Base-by-base conservation (phyloP, 2,888 invertebrate genomes). In the Allacma fusca region DNA sequence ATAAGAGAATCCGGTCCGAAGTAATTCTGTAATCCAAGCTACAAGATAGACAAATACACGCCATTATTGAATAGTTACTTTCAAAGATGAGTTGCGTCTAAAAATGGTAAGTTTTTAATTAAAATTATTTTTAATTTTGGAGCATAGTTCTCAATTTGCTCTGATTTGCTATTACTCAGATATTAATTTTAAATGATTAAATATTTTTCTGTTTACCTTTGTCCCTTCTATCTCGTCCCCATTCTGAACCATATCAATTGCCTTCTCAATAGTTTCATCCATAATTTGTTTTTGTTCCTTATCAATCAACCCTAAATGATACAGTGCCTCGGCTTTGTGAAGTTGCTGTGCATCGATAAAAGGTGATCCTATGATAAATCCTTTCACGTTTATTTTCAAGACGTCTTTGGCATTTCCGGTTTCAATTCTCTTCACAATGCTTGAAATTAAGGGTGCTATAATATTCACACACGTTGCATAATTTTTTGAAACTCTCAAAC, bases 281-380 rank as follows among this genome's bases (percentile, higher is more conserved):
- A 86, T 76, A 89, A 89, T 1, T 21, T 57, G 4, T 16, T 21
- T 19, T 21, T 57, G n/a, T 4, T 57, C 19, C 13, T 57, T 87
- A 86, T 92, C 92, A 79, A 92, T 88, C 23, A 93, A 87, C 0
- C 94, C 94, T 73, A 92, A 87, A 85, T 94, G 92, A 85, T 93
- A 93, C 73, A 94, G 88, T 86, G 93, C 94, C 85, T 93, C 91
- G 1, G 92, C 91, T 85, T 21, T 4, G 94, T 94, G 87, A 93
- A 91, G 80, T 90, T 88, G 0, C 94, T 94, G 4, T 16, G 4
- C 7, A 87, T 94, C 94, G 79, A 91, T 91, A 0, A 93, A 87
- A 0, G 94, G 94, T 86, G 94, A 94, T 1, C 94, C 94, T 82
- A 94, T 72, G 4, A 28, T 21, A 19, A 24, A 81, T 1, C 90